Percentiles rank a stretch among this genome's conserved stretches.
Evolutionary conservation across 2,888 invertebrate species (phyloP).

Genomic region (Gasteruption jaculator): DNA sequence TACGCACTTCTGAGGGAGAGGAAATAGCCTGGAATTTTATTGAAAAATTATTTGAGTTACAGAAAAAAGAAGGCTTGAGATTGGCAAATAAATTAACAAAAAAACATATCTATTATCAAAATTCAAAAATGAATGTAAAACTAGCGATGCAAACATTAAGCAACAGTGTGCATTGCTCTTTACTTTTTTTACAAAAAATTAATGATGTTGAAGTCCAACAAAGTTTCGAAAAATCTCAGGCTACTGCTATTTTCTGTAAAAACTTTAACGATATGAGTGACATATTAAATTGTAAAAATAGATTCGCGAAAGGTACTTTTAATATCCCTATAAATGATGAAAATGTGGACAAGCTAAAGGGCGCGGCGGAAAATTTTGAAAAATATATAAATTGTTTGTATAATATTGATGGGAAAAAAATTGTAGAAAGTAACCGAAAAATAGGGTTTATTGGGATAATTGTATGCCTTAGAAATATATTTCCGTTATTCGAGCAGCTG

Average conservation of each 20-base stretch:
- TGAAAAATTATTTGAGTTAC: conserved; percentile 8
- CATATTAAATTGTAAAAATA: conserved; percentile 19
- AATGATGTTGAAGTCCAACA: conserved; percentile 7
- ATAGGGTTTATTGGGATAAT: conserved; percentile 19
- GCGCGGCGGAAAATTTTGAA: conserved; percentile 12
- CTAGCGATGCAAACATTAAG: conserved; percentile 20
- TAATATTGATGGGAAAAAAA: background rate
- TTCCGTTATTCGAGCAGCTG: conserved; percentile 15
- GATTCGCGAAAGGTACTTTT: conserved; percentile 11
- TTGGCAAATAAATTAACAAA: conserved; percentile 5
- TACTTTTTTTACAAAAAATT: conserved; percentile 8
- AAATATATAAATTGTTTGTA: conserved; percentile 12
- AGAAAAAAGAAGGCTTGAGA: conserved; percentile 11
- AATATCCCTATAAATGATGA: conserved; percentile 11
- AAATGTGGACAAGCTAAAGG: conserved; percentile 8
- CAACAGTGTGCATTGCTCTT: conserved; percentile 12
- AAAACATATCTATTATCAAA: conserved; percentile 8
- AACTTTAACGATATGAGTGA: conserved; percentile 20
- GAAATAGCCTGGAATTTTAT: conserved; percentile 14
- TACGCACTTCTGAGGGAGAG: background rate
- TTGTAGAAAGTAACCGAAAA: conserved; percentile 5
- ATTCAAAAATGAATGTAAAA: conserved; percentile 21
- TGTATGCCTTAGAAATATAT: conserved; percentile 17
- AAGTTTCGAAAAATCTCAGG: conserved; percentile 6
- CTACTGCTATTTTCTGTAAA: too few relatives aligned